These are phyloP conservation scores for Sialis lutaria DNA, from an alignment of 2,888 invertebrate species.

Conservation along the genomic window DNA sequence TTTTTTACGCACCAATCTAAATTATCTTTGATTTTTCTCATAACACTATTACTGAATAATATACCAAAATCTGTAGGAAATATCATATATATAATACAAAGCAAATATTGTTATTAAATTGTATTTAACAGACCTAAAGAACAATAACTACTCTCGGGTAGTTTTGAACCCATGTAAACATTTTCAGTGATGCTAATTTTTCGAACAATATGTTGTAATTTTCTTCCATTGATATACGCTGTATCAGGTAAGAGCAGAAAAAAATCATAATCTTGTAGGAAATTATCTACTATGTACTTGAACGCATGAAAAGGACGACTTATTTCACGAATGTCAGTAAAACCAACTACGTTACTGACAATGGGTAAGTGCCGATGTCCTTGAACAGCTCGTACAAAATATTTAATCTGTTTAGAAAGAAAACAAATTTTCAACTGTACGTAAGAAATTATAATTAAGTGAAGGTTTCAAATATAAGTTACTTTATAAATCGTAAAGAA, in stretches of 20 bases:
- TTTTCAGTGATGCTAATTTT: slow-evolving; percentile 71
- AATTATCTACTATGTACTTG: slow-evolving; percentile 80
- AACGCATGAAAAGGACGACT: slow-evolving; percentile 74
- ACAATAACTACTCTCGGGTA: slow-evolving; percentile 44
- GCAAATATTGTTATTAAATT: not conserved
- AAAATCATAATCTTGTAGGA: slow-evolving; percentile 79
- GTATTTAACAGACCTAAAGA: slow-evolving; percentile 35
- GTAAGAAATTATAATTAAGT: not conserved
- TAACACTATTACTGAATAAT: slow-evolving; percentile 70
- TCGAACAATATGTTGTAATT: slow-evolving; percentile 50
- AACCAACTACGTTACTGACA: slow-evolving; percentile 58
- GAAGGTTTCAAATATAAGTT: slow-evolving; percentile 6
- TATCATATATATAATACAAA: slow-evolving; percentile 18
- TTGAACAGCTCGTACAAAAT: slow-evolving; percentile 26
- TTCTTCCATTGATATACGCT: slow-evolving; percentile 68
- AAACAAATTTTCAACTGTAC: no score
- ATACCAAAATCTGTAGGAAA: slow-evolving; percentile 57
- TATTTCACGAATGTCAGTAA: slow-evolving; percentile 60
- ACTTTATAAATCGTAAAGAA: slow-evolving; percentile 22
- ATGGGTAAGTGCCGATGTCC: slow-evolving; percentile 21
- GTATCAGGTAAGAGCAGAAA: slow-evolving; percentile 77
- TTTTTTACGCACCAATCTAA: slow-evolving; percentile 84
- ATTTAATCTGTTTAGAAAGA: slow-evolving; percentile 21
- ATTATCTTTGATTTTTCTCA: slow-evolving; percentile 57
- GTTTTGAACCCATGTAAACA: slow-evolving; percentile 62